phyloP scores from a whole-genome alignment of 2,113 vertebrate species.

The Amblyopsis rosae region DNA sequence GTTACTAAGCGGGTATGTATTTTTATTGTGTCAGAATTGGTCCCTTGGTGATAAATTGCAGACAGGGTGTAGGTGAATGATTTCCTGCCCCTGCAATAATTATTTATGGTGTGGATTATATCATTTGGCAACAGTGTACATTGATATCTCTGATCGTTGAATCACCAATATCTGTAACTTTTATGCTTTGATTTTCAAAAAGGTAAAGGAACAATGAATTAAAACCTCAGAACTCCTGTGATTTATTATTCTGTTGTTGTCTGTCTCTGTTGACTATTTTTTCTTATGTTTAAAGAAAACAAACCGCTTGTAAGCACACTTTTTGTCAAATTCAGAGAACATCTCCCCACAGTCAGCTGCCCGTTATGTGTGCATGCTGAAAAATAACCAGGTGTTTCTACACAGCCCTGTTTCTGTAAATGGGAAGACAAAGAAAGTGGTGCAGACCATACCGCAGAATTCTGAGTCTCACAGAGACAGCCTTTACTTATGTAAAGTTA shows the following conservation, averaged over 20 bases:
- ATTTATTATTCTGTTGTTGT: conserved; percentile 48
- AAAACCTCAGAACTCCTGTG: conserved; percentile 73
- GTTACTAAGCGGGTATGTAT: conserved; percentile 65
- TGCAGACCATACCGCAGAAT: too few species aligned
- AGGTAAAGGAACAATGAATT: conserved; percentile 78
- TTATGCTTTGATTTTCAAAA: conserved; percentile 79
- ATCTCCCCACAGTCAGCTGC: too few species aligned
- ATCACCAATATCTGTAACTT: conserved; percentile 79
- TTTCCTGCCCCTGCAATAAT: conserved; percentile 70
- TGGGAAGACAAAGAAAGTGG: too few species aligned
- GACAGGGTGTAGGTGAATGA: conserved; percentile 62
- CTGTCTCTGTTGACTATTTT: too few species aligned
- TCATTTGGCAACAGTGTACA: conserved; percentile 81
- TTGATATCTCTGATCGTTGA: conserved; percentile 80
- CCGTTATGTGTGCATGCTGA: too few species aligned
- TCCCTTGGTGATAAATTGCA: conserved; percentile 72
- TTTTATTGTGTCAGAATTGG: conserved; percentile 75
- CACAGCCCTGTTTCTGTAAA: too few species aligned
- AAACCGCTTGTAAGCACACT: too few species aligned
- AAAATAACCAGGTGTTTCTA: too few species aligned
- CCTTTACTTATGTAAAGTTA: too few species aligned
- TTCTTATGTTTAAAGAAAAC: too few species aligned
- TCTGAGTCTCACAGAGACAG: too few species aligned
- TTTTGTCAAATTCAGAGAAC: too few species aligned
- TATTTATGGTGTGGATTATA: conserved; percentile 82